A percentile compares a stretch with the other conserved stretches of the same genome.
These are phyloP conservation scores for Heliconius hortense DNA, from an alignment of 2,888 invertebrate species.

Conservation along the genomic window DNA sequence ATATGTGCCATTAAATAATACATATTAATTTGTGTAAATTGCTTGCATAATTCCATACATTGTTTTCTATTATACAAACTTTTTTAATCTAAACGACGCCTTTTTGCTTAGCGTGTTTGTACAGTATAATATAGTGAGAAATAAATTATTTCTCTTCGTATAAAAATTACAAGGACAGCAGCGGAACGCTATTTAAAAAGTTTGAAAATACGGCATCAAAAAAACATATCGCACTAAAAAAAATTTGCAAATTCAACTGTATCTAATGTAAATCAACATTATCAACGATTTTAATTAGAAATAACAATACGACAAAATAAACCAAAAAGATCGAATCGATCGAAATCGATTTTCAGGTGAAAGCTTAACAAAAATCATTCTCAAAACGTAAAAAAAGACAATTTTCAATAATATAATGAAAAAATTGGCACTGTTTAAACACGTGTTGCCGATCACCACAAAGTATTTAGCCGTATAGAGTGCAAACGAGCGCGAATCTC, in stretches of 20 bases:
- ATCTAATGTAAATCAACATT: no score
- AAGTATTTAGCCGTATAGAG: constrained; percentile 17
- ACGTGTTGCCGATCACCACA: constrained; percentile 16
- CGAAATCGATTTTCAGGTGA: neutral
- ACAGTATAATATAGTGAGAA: neutral
- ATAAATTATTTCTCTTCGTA: neutral
- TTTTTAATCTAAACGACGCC: neutral
- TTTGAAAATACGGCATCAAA: neutral
- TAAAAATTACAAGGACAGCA: neutral
- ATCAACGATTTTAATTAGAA: no score
- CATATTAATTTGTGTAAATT: constrained; percentile 17
- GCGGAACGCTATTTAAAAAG: neutral
- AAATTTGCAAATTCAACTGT: no score
- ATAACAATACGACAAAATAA: neutral
- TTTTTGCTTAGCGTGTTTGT: neutral
- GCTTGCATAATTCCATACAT: constrained; percentile 5
- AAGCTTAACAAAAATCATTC: neutral
- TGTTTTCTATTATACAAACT: constrained; percentile 1
- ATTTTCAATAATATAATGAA: constrained; percentile 5
- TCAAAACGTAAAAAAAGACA: neutral
- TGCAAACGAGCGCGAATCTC: constrained; percentile 23
- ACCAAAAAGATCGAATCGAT: neutral
- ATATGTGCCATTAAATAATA: constrained; percentile 5
- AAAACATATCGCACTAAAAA: neutral
- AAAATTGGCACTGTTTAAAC: constrained; percentile 24